A percentile compares a stretch with the other conserved stretches of the same genome.
These are phyloP conservation scores for Hirudinaria manillensis DNA, from an alignment of 2,888 invertebrate genomes.

Conservation along the genomic window DNA sequence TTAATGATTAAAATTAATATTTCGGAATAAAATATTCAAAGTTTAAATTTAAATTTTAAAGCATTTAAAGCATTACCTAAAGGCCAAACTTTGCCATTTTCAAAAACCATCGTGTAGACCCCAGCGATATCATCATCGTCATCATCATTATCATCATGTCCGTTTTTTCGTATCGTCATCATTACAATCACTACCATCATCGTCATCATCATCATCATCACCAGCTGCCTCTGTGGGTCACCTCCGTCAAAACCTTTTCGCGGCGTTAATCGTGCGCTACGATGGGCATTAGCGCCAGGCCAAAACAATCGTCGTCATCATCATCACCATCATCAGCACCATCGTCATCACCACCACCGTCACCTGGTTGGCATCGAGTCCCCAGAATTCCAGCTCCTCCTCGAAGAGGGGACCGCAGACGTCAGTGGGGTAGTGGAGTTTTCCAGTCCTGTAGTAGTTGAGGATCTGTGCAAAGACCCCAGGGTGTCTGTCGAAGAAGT, in stretches of 20 bases:
- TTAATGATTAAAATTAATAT: too few relatives aligned
- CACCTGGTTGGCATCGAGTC: slow-evolving; percentile 95
- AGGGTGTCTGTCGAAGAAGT: slow-evolving; percentile 88
- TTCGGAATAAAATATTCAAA: too few relatives aligned
- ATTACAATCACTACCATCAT: slow-evolving; percentile 12
- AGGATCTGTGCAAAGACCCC: slow-evolving; percentile 88
- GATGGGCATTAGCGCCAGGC: too few relatives aligned
- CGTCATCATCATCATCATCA: slow-evolving; percentile 6
- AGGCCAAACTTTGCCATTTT: background rate
- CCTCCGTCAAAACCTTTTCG: too few relatives aligned
- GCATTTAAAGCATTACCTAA: too few relatives aligned
- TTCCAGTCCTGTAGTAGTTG: slow-evolving; percentile 96
- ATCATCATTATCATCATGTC: slow-evolving; percentile 6
- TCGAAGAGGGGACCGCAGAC: slow-evolving; percentile 96
- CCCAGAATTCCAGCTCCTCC: slow-evolving; percentile 89
- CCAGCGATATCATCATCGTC: slow-evolving; percentile 14
- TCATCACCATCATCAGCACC: slow-evolving; percentile 4
- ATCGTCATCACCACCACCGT: background rate
- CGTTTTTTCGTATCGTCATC: background rate
- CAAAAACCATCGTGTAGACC: too few relatives aligned
- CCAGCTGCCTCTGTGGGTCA: background rate
- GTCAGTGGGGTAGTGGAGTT: slow-evolving; percentile 89
- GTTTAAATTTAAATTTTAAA: too few relatives aligned
- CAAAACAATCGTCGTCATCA: background rate
- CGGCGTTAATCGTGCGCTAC: too few relatives aligned